phyloP scores from a whole-genome alignment of 2,888 invertebrate species.

The Rhogogaster chlorosoma region DNA sequence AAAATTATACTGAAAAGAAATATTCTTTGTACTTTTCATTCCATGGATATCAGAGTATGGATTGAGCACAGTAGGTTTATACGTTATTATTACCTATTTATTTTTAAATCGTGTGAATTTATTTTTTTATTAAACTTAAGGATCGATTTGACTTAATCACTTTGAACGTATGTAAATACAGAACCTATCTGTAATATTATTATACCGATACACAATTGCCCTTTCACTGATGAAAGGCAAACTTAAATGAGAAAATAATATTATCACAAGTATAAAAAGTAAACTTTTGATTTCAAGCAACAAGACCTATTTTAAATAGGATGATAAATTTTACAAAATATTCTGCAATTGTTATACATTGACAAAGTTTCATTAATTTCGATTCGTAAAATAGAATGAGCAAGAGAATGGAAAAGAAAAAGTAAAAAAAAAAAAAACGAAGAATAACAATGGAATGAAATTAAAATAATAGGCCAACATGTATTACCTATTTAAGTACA shows the following conservation, averaged over 20 bases:
- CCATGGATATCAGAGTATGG: slow-evolving; percentile 58
- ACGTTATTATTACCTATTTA: slow-evolving; percentile 37
- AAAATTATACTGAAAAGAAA: slow-evolving; percentile 59
- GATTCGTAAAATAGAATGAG: slow-evolving; percentile 58
- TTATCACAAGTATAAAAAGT: slow-evolving; percentile 70
- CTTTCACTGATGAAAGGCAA: slow-evolving; percentile 55
- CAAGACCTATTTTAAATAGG: slow-evolving; percentile 72
- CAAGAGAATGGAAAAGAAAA: background rate
- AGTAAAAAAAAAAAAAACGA: background rate
- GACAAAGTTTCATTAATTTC: slow-evolving; percentile 64
- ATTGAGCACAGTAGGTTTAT: slow-evolving; percentile 65
- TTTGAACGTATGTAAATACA: slow-evolving; percentile 18
- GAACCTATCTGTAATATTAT: slow-evolving; percentile 41
- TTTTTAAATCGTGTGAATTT: slow-evolving; percentile 25
- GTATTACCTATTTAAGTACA: slow-evolving; percentile 59
- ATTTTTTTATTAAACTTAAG: slow-evolving; percentile 2
- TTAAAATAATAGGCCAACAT: slow-evolving; percentile 69
- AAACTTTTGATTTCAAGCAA: slow-evolving; percentile 72
- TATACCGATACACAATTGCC: slow-evolving; percentile 41
- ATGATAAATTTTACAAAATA: slow-evolving; percentile 69
- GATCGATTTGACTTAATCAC: slow-evolving; percentile 28
- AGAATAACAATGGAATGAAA: slow-evolving; percentile 60
- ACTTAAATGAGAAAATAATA: slow-evolving; percentile 66
- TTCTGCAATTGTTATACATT: slow-evolving; percentile 62
- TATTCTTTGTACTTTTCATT: slow-evolving; percentile 71